Evolutionary conservation across 1,140 invertebrate genomes (phyloP).

Genomic region (Panagrolaimus sp.): DNA sequence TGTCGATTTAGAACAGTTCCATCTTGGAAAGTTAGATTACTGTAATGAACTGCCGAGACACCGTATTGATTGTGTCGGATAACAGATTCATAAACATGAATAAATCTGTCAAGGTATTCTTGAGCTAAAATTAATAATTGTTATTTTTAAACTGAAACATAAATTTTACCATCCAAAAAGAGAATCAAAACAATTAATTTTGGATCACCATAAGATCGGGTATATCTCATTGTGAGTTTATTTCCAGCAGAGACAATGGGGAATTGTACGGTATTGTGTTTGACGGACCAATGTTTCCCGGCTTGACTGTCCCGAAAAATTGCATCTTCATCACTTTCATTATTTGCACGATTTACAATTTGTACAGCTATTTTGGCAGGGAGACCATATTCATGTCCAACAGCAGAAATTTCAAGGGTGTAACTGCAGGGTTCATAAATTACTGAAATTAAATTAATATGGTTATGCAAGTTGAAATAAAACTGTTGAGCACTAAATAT

Average conservation of each 20-base stretch:
- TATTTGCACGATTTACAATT: slow-evolving; percentile 54
- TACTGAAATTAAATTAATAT: slow-evolving; percentile 30
- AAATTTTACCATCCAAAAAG: slow-evolving; percentile 8
- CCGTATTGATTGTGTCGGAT: slow-evolving; percentile 56
- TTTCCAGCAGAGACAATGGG: slow-evolving; percentile 78
- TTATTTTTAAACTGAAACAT: background rate
- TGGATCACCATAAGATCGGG: slow-evolving; percentile 67
- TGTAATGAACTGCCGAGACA: slow-evolving; percentile 57
- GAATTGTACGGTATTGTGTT: slow-evolving; percentile 76
- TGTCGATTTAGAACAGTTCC: slow-evolving; percentile 54
- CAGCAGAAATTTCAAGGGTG: slow-evolving; percentile 43
- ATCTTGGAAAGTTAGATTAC: slow-evolving; percentile 50
- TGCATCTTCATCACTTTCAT: slow-evolving; percentile 56
- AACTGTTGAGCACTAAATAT: background rate
- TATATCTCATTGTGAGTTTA: slow-evolving; percentile 74
- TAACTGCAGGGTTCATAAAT: slow-evolving; percentile 42
- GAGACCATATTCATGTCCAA: slow-evolving; percentile 53
- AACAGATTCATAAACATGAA: slow-evolving; percentile 50
- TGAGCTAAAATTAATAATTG: slow-evolving; percentile 35
- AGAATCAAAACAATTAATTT: slow-evolving; percentile 47
- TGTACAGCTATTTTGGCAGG: slow-evolving; percentile 52
- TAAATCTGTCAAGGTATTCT: slow-evolving; percentile 55
- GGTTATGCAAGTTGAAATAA: background rate
- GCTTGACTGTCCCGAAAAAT: slow-evolving; percentile 46
- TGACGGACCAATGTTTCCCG: slow-evolving; percentile 64